Evolutionary conservation across 1,140 invertebrate species (phyloP), one percentile per base, ranked within the genome.

Genomic region (Rhyzopertha dominica): DNA sequence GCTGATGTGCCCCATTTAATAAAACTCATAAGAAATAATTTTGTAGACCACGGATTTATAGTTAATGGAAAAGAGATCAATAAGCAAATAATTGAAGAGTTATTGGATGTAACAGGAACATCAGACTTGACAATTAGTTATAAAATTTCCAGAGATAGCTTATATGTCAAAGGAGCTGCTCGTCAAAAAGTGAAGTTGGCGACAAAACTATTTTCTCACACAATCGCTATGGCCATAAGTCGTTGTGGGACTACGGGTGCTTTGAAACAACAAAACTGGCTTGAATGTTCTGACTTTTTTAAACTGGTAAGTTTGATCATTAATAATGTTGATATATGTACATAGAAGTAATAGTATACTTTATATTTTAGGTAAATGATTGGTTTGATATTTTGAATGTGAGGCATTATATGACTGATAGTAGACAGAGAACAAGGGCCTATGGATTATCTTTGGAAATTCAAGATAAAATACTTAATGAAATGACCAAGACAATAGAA

Each of bases 21-120:
- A 32, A 60, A 58, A 51, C 41, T 62, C 16, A 29, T 62, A 8
- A 35, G 58, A 34, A 60, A 59, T 41, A 26, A 53, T 35, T 51
- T 59, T 37, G 14, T 59, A n/a, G 59, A 61, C 24, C n/a, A 45
- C 29, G 54, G 54, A 29, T 51, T 61, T 35, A 39, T 46, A 8
- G 8, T 54, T 9, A 34, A 54, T 45, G 28, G 32, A 2, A 52
- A 52, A 25, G 32, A 31, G 19, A 52, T 52, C 25, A 39, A 52
- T 25, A 49, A 47, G 29, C 19, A 4, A n/a, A 43, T 49, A 14
- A 35, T 49, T 5, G 41, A 49, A 28, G 16, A 44, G 26, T 8
- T 43, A 5, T 20, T 49, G 26, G 7, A 37, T 28, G n/a, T 37
- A 18, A 49, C 41, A 8, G 25, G 34, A 10, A 3, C 26, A n/a